Evolutionary conservation across 2,113 vertebrate species (phyloP).

Genomic region (Saccopteryx leptura): DNA sequence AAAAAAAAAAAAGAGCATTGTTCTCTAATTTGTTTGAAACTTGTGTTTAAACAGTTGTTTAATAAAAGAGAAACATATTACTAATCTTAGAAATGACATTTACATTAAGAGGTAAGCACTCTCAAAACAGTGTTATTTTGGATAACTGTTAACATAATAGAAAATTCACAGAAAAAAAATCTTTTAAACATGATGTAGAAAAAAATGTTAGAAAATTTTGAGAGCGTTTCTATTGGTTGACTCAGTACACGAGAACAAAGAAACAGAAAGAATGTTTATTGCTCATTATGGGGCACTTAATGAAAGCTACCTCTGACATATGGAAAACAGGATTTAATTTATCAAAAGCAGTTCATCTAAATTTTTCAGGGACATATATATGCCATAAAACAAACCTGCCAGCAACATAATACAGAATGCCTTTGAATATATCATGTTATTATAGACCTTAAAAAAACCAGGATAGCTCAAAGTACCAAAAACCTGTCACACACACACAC

Average conservation of each 20-base stretch:
- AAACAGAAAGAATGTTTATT: not conserved
- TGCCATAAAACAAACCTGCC: slow-evolving; percentile 9
- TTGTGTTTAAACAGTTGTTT: slow-evolving; percentile 18
- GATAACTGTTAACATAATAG: slow-evolving; percentile 16
- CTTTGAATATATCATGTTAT: slow-evolving; percentile 9
- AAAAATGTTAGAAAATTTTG: not conserved
- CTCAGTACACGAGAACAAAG: not conserved
- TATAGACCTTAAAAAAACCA: not conserved
- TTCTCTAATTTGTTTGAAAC: slow-evolving; percentile 37
- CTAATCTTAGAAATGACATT: slow-evolving; percentile 34
- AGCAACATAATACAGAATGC: not conserved
- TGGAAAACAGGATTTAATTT: slow-evolving; percentile 7
- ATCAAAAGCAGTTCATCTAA: not conserved
- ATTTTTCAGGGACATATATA: slow-evolving; percentile 8
- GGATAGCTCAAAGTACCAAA: slow-evolving; percentile 6
- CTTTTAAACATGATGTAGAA: slow-evolving; percentile 21
- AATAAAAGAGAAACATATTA: slow-evolving; percentile 47
- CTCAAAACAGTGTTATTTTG: slow-evolving; percentile 53
- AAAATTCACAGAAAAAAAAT: slow-evolving; percentile 24
- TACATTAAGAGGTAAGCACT: slow-evolving; percentile 22
- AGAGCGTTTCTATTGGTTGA: slow-evolving; percentile 35
- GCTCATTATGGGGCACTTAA: slow-evolving; percentile 8
- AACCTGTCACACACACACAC: not conserved
- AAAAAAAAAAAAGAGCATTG: too few species aligned
- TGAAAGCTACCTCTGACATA: not conserved